These are phyloP conservation scores for Leptinotarsa texana DNA, from an alignment of 1,140 invertebrate species.

Conservation along the genomic window DNA sequence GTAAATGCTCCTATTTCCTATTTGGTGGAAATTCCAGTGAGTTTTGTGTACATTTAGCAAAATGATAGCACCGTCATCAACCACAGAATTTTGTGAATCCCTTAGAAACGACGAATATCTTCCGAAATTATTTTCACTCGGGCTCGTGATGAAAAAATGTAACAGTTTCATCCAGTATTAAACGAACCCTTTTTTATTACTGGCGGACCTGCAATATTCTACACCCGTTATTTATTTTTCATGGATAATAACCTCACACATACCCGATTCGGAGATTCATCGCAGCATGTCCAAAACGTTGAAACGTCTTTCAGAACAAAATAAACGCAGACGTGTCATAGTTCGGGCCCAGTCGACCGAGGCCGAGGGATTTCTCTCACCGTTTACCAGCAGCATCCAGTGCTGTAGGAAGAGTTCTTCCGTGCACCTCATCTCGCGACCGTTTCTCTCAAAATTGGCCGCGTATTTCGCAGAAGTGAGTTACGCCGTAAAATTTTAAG, in stretches of 20 bases:
- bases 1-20: too few species aligned
- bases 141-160: too few species aligned
- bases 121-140: too few species aligned
- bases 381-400: conserved; percentile 17
- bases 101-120: too few species aligned
- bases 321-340: conserved; percentile 23
- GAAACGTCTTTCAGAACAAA: conserved; percentile 9
- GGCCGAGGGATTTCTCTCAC: conserved; percentile 8
- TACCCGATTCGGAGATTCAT: not conserved
- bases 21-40: too few species aligned
- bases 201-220: not conserved
- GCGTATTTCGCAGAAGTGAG: not conserved
- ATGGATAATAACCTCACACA: conserved; percentile 22
- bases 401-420: conserved; percentile 6
- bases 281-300: not conserved
- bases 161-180: too few species aligned
- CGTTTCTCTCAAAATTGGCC: not conserved
- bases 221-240: conserved; percentile 3
- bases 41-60: too few species aligned
- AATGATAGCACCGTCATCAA: too few species aligned
- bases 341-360: conserved; percentile 16
- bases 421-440: not conserved
- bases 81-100: too few species aligned
- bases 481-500: not conserved
- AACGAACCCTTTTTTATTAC: too few species aligned